Percentiles rank a stretch among this genome's conserved stretches.
Conservation (phyloP, 2,113 vertebrate species). For the Bujurquina vittata region DNA sequence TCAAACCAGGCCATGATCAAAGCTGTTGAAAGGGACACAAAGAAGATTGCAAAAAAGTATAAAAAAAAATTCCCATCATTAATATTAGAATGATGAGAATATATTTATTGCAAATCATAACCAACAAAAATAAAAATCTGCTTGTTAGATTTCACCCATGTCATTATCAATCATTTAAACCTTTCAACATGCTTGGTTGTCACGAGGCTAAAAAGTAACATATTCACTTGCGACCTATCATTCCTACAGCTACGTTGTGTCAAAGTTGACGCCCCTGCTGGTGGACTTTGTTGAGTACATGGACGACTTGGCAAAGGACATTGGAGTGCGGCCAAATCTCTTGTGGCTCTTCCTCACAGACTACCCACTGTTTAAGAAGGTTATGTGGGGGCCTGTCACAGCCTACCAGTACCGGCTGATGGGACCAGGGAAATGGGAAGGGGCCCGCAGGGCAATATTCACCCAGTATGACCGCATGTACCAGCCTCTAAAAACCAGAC, state of each 20-base stretch:
- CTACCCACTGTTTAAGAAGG: conserved; percentile 76
- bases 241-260: conserved; percentile 68
- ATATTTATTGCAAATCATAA: background rate
- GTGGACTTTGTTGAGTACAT: conserved; percentile 83
- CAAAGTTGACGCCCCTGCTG: conserved; percentile 74
- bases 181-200: background rate
- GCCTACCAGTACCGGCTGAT: conserved; percentile 82
- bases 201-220: too few relatives aligned
- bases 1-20: conserved; percentile 70
- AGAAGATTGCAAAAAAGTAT: conserved; percentile 64
- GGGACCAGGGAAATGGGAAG: conserved; percentile 83
- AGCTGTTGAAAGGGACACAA: conserved; percentile 69
- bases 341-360: conserved; percentile 82
- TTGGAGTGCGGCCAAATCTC: conserved; percentile 77
- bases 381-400: conserved; percentile 83
- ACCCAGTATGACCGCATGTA: conserved; percentile 82
- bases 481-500: conserved; percentile 71
- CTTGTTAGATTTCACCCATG: too few relatives aligned
- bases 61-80: background rate
- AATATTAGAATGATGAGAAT: background rate
- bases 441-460: conserved; percentile 82
- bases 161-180: background rate
- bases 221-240: conserved; percentile 18
- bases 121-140: background rate
- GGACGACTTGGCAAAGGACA: conserved; percentile 80